phyloP scores from a whole-genome alignment of 2,888 invertebrate genomes.

The Lysandra coridon region DNA sequence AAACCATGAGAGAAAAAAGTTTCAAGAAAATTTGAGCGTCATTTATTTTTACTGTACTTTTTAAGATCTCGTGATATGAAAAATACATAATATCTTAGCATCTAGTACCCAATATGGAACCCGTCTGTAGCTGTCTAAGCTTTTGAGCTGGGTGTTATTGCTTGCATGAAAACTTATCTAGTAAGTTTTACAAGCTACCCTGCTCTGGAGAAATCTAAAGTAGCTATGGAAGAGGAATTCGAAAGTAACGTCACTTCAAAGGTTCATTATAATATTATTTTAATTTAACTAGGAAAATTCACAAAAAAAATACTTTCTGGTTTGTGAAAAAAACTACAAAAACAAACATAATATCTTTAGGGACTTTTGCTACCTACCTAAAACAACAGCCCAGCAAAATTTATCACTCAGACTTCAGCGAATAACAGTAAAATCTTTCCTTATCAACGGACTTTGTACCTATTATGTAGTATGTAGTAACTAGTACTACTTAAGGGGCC shows the following conservation, averaged over 20 bases:
- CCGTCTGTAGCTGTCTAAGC: background rate
- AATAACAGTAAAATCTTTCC: background rate
- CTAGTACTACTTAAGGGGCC: background rate
- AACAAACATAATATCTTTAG: background rate
- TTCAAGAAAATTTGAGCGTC: no score
- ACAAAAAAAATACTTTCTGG: no score
- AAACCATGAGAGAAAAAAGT: no score
- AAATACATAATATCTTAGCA: background rate
- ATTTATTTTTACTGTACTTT: no score
- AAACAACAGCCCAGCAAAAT: background rate
- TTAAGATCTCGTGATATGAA: no score
- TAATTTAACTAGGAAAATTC: no score
- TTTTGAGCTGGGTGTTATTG: background rate
- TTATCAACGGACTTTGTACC: conserved; percentile 1
- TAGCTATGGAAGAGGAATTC: background rate
- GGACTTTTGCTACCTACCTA: background rate
- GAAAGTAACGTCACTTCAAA: background rate
- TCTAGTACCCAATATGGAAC: background rate
- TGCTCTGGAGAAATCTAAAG: background rate
- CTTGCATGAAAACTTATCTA: background rate
- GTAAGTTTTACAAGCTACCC: background rate
- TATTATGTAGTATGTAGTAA: background rate
- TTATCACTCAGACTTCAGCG: background rate
- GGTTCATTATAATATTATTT: no score
- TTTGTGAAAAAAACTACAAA: background rate